Evolutionary conservation across 1,140 invertebrate species (phyloP).

Genomic region (Gonioctena quinquepunctata): DNA sequence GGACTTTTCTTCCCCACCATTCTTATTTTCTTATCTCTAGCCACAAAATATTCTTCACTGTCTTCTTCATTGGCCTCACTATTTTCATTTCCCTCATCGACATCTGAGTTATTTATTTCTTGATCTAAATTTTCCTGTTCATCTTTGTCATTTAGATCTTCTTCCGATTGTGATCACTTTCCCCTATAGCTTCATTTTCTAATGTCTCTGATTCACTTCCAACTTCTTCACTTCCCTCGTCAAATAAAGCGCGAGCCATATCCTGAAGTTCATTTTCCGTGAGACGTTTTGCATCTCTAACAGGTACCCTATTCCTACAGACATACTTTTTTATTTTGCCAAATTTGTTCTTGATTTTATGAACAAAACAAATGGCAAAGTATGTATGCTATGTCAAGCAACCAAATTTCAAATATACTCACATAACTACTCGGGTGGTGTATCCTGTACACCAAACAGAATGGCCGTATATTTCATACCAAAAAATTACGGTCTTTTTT

Average conservation of each 20-base stretch:
- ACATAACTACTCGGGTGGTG: no score
- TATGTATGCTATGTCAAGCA: no score
- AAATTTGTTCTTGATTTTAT: no score
- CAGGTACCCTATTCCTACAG: neutral
- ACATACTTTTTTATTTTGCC: no score
- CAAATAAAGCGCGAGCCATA: conserved; percentile 9
- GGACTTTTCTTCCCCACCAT: neutral
- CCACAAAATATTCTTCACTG: neutral
- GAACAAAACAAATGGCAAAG: no score
- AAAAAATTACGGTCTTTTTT: no score
- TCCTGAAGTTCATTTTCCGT: conserved; percentile 4
- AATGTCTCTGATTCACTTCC: neutral
- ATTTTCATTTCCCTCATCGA: neutral
- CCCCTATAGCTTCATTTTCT: neutral
- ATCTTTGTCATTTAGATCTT: neutral
- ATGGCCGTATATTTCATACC: no score
- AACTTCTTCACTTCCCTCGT: conserved; percentile 1
- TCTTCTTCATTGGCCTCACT: neutral
- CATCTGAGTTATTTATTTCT: conserved; percentile 9
- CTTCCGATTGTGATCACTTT: neutral
- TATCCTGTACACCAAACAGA: no score
- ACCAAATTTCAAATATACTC: no score
- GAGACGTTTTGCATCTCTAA: conserved; percentile 6
- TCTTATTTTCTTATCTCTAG: conserved; percentile 11
- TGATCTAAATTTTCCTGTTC: neutral